Conservation (phyloP, 2,797 vertebrate species). For the Fratercula arctica region DNA sequence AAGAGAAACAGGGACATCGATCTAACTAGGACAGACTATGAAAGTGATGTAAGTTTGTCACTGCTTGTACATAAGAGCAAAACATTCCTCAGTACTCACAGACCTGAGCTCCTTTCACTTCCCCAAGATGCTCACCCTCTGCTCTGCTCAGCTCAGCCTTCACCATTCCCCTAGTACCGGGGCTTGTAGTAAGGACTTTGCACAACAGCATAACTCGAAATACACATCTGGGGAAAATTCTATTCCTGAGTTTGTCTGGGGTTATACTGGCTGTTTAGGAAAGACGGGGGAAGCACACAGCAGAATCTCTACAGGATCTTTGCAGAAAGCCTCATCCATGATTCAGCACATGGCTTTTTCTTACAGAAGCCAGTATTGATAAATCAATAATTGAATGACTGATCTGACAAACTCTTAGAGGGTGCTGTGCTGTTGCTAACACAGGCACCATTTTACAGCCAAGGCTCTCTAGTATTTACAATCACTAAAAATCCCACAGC, state of each 20-base stretch:
- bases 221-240: background rate
- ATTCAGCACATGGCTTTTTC: background rate
- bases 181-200: background rate
- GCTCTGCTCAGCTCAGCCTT: background rate
- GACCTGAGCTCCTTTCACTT: background rate
- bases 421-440: background rate
- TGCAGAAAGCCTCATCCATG: background rate
- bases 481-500: background rate
- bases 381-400: background rate
- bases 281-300: background rate
- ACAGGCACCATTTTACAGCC: background rate
- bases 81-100: background rate
- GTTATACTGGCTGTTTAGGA: background rate
- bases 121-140: rapidly evolving
- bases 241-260: background rate
- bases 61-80: background rate
- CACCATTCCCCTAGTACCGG: background rate
- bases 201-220: background rate
- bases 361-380: background rate
- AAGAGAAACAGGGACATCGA: background rate
- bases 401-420: background rate
- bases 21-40: background rate
- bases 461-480: background rate
- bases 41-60: background rate
- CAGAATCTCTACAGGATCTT: background rate